Conservation (phyloP, 2,888 invertebrate species). For the Dichetophora obliterata region DNA sequence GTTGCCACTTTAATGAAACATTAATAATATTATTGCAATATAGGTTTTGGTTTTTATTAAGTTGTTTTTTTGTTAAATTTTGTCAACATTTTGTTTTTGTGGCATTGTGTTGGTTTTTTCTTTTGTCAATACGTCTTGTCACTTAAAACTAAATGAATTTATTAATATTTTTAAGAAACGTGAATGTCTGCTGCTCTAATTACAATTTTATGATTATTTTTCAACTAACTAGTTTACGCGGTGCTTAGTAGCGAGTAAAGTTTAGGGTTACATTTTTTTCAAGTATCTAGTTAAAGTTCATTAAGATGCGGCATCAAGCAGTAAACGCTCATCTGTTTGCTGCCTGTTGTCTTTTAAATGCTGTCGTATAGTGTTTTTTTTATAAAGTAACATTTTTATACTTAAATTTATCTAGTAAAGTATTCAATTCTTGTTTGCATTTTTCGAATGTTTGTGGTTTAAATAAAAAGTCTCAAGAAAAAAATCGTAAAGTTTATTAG, state of each 20-base stretch:
- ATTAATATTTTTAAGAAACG: slow-evolving; percentile 23
- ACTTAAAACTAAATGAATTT: slow-evolving; percentile 21
- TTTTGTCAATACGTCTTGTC: background rate
- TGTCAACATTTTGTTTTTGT: background rate
- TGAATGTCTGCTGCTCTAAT: slow-evolving; percentile 62
- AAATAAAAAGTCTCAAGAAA: too few species aligned
- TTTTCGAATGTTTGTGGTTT: background rate
- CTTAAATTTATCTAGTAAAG: background rate
- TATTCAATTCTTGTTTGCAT: background rate
- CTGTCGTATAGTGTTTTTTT: too few species aligned
- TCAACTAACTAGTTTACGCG: slow-evolving; percentile 44
- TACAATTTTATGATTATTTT: slow-evolving; percentile 45
- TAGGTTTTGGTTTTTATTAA: background rate
- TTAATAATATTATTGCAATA: slow-evolving; percentile 17
- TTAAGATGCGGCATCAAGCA: too few species aligned
- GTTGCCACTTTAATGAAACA: background rate
- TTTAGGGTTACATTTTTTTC: background rate
- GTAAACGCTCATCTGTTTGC: too few species aligned
- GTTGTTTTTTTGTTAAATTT: slow-evolving; percentile 3
- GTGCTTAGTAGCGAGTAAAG: slow-evolving; percentile 16
- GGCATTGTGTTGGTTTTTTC: background rate
- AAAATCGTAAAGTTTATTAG: too few species aligned
- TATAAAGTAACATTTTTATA: background rate
- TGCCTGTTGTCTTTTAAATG: too few species aligned
- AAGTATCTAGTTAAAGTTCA: background rate